A percentile compares a stretch with the other conserved stretches of the same genome.
phyloP scores from a whole-genome alignment of 30 jellyfish, hydroid and myxozoan genomes.

The Chrysaora quinquecirrha region DNA sequence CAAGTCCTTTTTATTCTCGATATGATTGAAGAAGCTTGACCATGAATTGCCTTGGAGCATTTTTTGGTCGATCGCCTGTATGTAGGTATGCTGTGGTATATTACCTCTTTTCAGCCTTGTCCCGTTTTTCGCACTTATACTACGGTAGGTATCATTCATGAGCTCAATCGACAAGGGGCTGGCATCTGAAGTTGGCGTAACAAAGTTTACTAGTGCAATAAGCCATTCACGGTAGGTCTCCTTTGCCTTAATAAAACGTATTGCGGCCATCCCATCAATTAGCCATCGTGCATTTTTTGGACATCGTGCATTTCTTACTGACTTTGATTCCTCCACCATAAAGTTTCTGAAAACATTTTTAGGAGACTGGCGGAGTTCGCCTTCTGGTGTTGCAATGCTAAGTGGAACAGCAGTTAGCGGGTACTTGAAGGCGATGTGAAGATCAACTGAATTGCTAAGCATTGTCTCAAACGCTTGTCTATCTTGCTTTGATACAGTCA shows the following conservation, averaged over 20 bases:
- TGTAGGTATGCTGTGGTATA: background rate
- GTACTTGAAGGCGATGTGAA: slow-evolving; percentile 18
- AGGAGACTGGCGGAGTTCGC: slow-evolving; percentile 34
- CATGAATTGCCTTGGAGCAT: background rate
- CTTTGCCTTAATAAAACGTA: slow-evolving; percentile 1
- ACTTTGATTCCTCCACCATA: slow-evolving; percentile 20
- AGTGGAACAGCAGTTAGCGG: slow-evolving; percentile 50
- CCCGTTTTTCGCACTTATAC: background rate
- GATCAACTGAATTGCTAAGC: slow-evolving; percentile 5
- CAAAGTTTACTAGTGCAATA: background rate
- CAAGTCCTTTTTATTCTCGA: background rate
- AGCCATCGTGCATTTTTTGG: slow-evolving; percentile 38
- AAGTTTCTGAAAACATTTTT: slow-evolving; percentile 12
- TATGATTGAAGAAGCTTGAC: background rate
- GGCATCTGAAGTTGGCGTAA: slow-evolving; percentile 29
- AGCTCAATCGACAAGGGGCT: background rate
- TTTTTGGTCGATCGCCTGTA: slow-evolving; percentile 3
- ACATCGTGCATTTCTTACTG: too few species aligned
- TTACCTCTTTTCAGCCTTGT: background rate
- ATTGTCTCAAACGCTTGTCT: slow-evolving; percentile 31
- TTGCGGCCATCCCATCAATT: slow-evolving; percentile 62
- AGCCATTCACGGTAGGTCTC: slow-evolving; percentile 3
- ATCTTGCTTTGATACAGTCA: slow-evolving; percentile 46
- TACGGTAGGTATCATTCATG: background rate
- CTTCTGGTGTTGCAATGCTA: slow-evolving; percentile 54